These are phyloP conservation scores for Falco peregrinus DNA, from an alignment of 2,797 vertebrate genomes.

Conservation along the genomic window DNA sequence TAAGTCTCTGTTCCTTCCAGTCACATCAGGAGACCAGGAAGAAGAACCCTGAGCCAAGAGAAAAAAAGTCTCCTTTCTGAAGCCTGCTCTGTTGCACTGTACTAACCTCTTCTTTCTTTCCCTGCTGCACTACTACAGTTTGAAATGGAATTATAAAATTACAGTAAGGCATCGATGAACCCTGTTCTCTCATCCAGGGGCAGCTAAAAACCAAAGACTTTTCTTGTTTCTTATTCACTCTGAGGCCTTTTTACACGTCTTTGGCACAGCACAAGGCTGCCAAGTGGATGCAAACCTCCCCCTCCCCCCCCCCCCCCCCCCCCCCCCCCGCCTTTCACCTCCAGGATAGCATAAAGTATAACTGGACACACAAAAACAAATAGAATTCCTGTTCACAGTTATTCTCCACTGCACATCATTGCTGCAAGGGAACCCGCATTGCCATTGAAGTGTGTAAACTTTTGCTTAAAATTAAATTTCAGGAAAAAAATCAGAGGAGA, in stretches of 20 bases:
- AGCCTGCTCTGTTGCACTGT: neutral
- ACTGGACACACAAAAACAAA: neutral
- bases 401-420: neutral
- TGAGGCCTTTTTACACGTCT: conserved; percentile 28
- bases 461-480: conserved; percentile 49
- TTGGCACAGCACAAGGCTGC: conserved; percentile 21
- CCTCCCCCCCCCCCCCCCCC: neutral
- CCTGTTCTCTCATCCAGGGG: neutral
- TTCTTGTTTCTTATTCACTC: conserved; percentile 28
- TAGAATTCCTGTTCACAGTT: neutral
- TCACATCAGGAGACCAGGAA: neutral
- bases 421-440: neutral
- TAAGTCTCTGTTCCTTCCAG: neutral
- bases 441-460: neutral
- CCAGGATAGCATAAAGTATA: neutral
- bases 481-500: conserved; percentile 34
- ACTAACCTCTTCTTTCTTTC: neutral
- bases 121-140: neutral
- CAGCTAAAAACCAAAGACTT: conserved; percentile 37
- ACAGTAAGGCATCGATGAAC: conserved; percentile 6
- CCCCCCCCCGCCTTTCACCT: neutral
- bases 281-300: conserved; percentile 29
- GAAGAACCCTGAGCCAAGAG: neutral
- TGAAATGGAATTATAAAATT: conserved; percentile 10
- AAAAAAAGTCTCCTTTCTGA: neutral